Base-by-base conservation (phyloP, 2,113 vertebrate genomes). In the Fulmarus glacialis region DNA sequence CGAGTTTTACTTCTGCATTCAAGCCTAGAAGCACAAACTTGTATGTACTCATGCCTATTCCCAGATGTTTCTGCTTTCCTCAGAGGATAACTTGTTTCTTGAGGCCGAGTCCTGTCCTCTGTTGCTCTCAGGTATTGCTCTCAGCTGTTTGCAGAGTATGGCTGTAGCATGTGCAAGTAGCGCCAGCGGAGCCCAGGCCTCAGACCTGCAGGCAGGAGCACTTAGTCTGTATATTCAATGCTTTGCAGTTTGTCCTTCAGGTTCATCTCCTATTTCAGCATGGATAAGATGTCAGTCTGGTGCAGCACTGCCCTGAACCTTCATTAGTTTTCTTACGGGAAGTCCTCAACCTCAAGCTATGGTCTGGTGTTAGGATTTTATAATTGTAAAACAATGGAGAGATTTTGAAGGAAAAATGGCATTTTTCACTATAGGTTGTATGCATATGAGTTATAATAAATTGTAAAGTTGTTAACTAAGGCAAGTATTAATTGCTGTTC, bases 181-280 rank as follows among this genome's bases (percentile, higher is more conserved):
- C 4, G 10, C 12, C 32, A 72, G 89, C 38, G 14, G 82, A 83
- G 66, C 55, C n/a, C 63, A 60, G 68, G 73, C 63, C 45, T 26
- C 58, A 34, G 30, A 24, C 18, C 34, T 47, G 15, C 71, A 36
- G 27, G 71, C 52, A 47, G 64, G 36, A 82, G 24, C 32, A 1
- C 42, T 77, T 47, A 30, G 24, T 55, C 45, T 56, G 58, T 38
- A 15, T 9, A 4, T 32, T 26, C 26, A 45, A 0, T 0, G 0
- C 52, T 87, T 72, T 19, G 27, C 59, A 22, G 16, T 34, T 72
- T 53, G 74, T 73, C 59, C 64, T 89, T 77, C 42, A 27, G 42
- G 14, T 56, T 55, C 47, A 2, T 30, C 58, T 85, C 74, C 62
- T 8, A 2, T 40, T 52, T 27, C 64, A 58, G 52, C 29, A 3